Evolutionary conservation across 2,888 invertebrate species (phyloP).

Genomic region (Cosmia trapezina): DNA sequence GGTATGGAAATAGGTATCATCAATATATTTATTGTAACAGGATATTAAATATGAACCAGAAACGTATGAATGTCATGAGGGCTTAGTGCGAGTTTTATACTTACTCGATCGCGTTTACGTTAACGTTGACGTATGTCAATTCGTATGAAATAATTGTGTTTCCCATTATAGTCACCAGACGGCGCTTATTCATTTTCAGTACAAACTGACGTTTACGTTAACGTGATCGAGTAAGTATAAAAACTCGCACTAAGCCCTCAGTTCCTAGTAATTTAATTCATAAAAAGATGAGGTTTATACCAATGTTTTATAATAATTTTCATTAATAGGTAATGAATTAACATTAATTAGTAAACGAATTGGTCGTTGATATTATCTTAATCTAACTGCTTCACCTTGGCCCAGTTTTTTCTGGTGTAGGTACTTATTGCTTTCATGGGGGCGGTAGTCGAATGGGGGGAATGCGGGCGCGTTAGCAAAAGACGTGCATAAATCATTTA

Average conservation of each 20-base stretch:
- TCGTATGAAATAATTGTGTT: too few relatives aligned
- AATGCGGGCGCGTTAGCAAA: not conserved
- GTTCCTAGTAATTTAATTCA: not conserved
- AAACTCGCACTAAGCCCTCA: too few relatives aligned
- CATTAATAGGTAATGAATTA: too few relatives aligned
- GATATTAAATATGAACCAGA: not conserved
- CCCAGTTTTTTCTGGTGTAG: slow-evolving; percentile 31
- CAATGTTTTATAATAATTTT: not conserved
- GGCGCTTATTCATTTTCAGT: too few relatives aligned
- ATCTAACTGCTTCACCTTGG: slow-evolving; percentile 18
- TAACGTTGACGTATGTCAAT: too few relatives aligned
- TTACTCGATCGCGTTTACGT: too few relatives aligned
- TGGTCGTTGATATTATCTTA: not conserved
- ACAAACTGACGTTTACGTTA: too few relatives aligned
- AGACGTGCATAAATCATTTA: slow-evolving; percentile 15
- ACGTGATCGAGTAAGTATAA: too few relatives aligned
- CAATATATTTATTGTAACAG: not conserved
- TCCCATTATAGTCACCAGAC: too few relatives aligned
- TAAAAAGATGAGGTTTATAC: not conserved
- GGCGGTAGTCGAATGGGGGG: not conserved
- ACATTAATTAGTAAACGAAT: not conserved
- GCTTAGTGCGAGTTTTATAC: too few relatives aligned
- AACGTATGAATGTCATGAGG: not conserved
- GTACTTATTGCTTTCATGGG: not conserved
- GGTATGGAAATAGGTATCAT: not conserved